Evolutionary conservation across 2,797 vertebrate species (phyloP), one percentile per base, ranked within the genome.

Genomic region (Ctenosaura bakeri): DNA sequence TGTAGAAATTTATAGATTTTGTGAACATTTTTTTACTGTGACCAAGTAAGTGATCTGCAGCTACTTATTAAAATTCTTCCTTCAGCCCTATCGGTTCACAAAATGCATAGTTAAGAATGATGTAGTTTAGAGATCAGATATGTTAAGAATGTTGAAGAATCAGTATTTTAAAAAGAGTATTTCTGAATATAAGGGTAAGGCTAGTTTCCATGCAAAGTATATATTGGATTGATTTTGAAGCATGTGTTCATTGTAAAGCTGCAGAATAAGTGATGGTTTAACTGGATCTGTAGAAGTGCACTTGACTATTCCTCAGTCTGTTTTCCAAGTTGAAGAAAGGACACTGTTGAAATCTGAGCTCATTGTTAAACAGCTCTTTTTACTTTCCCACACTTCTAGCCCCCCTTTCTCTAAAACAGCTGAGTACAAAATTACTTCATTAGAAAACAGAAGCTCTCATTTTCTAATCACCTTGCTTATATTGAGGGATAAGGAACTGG

Each of bases 81-180:
- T 76, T 50, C 24, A 74, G 29, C 16, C 79, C 13, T 69, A 29
- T 85, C 20, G 3, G 10, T 12, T 88, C 71, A 46, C 35, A 64
- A 3, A 0, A 52, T 87, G 77, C 38, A 35, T 69, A 69, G 38
- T 69, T 42, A 89, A 1, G 54, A 80, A 78, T 59, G 22, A 29
- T 69, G 87, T 90, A 81, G 12, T 62, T 69, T 77, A 82, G 50
- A 59, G 9, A 35, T 14, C 77, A 1, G 0, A 0, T 0, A 59
- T 86, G 85, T 8, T 29, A 24, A n/a, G 3, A 88, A 74, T 29
- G 35, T 88, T 42, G 38, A 66, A 50, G 38, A 83, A 50, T 52
- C 24, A 42, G 10, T 10, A 38, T 14, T 6, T n/a, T 64, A 76
- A 24, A 38, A 12, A 26, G 20, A 50, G 1, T 52, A 14, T 74